These are phyloP conservation scores for Candidula unifasciata DNA, from an alignment of 2,888 invertebrate species.

Conservation along the genomic window DNA sequence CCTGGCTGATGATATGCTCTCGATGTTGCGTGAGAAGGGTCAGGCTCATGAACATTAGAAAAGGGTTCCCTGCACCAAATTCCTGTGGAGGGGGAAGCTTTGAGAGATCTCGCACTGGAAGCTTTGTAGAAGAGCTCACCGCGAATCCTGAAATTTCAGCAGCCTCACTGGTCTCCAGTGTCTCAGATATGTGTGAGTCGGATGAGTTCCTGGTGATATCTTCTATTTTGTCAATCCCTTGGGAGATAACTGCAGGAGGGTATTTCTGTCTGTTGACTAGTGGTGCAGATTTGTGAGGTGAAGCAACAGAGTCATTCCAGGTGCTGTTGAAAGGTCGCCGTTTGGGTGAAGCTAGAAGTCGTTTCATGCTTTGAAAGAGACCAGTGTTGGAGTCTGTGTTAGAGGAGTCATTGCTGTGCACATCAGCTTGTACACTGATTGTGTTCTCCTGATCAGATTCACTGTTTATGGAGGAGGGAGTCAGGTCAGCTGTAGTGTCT, in stretches of 20 bases:
- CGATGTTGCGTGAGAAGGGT: conserved; percentile 94
- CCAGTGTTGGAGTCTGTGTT: conserved; percentile 35
- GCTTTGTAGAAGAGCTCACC: background rate
- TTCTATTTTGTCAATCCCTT: conserved; percentile 2
- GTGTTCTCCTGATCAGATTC: background rate
- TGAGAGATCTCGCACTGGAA: conserved; percentile 38
- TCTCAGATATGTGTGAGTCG: conserved; percentile 50
- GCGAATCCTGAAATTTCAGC: conserved; percentile 5
- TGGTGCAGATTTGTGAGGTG: conserved; percentile 20
- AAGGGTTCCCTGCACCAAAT: conserved; percentile 96
- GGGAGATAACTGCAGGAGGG: conserved; percentile 1
- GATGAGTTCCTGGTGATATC: conserved; percentile 11
- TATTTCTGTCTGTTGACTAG: background rate
- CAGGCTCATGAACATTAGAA: conserved; percentile 95
- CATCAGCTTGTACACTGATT: background rate
- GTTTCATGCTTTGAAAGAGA: conserved; percentile 62
- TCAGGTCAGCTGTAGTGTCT: background rate
- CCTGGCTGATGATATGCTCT: conserved; percentile 91
- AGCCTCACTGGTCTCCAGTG: conserved; percentile 32
- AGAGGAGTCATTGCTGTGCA: background rate
- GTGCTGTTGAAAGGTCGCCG: conserved; percentile 38
- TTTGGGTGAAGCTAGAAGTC: conserved; percentile 54
- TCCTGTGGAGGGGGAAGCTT: conserved; percentile 88
- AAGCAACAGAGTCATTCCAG: background rate
- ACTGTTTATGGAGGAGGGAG: background rate